phyloP scores from a whole-genome alignment of 2,113 vertebrate species.

The Hippocampus abdominalis region DNA sequence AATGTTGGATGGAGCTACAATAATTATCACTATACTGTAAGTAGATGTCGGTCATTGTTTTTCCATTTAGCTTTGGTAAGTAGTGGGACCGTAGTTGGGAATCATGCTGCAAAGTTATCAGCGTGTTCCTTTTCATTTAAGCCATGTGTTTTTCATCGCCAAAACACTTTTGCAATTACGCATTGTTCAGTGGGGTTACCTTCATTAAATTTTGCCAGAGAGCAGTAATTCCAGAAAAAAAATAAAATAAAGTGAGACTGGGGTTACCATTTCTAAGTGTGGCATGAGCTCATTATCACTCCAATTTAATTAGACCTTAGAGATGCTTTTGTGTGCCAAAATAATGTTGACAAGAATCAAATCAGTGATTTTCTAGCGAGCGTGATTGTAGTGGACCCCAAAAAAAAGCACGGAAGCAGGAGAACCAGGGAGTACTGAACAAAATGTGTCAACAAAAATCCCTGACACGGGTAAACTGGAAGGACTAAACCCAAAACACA shows the following conservation, averaged over 20 bases:
- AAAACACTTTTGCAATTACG: conserved; percentile 31
- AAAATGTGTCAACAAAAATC: too few species aligned
- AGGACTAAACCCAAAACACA: too few species aligned
- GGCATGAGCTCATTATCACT: not conserved
- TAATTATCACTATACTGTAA: too few species aligned
- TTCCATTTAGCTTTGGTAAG: too few species aligned
- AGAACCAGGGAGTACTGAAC: too few species aligned
- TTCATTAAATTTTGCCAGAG: conserved; percentile 45
- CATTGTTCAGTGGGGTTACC: conserved; percentile 32
- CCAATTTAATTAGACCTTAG: not conserved
- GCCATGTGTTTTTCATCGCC: conserved; percentile 27
- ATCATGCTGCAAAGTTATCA: conserved; percentile 1
- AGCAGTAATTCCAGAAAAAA: conserved; percentile 10
- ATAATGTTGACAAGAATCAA: not conserved
- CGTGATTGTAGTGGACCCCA: too few species aligned
- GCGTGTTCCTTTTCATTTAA: conserved; percentile 29
- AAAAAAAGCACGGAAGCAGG: too few species aligned
- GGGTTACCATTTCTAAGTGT: not conserved
- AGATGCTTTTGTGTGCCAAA: not conserved
- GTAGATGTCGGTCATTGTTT: too few species aligned
- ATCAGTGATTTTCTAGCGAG: not conserved
- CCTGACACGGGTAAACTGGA: too few species aligned
- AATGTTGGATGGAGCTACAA: too few species aligned
- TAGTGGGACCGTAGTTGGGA: not conserved
- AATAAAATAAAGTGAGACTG: conserved; percentile 8